phyloP scores from a whole-genome alignment of 2,888 invertebrate species.

The Dichetophora obliterata region DNA sequence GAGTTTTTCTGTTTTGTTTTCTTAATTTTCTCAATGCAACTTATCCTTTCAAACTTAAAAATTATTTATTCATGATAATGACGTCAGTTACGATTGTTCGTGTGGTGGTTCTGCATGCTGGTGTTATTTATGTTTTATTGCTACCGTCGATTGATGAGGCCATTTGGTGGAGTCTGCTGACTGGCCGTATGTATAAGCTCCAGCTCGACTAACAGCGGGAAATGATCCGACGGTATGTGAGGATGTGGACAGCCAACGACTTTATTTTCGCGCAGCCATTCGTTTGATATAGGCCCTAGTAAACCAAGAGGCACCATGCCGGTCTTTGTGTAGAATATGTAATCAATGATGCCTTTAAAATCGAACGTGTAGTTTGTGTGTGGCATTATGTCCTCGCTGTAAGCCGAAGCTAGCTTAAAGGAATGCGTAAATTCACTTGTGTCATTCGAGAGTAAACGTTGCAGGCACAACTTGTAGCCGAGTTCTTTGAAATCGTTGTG shows the following conservation, averaged over 20 bases:
- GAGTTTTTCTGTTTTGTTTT: neutral
- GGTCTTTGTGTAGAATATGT: constrained; percentile 97
- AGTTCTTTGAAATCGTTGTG: constrained; percentile 98
- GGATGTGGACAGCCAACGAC: constrained; percentile 98
- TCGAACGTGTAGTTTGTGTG: constrained; percentile 99
- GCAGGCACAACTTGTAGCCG: constrained; percentile 90
- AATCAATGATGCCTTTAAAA: constrained; percentile 99
- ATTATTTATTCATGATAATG: constrained; percentile 49
- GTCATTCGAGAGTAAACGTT: constrained; percentile 89
- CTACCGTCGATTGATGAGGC: constrained; percentile 88
- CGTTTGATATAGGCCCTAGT: constrained; percentile 92
- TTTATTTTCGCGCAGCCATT: constrained; percentile 96
- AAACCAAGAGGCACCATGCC: constrained; percentile 95
- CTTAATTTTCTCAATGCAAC: constrained; percentile 4
- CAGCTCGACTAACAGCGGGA: constrained; percentile 90
- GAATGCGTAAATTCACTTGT: constrained; percentile 95
- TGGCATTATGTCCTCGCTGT: constrained; percentile 95
- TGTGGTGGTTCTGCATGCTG: constrained; percentile 42
- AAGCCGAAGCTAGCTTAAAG: constrained; percentile 95
- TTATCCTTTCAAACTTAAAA: constrained; percentile 32
- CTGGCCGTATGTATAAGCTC: constrained; percentile 87
- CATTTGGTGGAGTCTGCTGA: constrained; percentile 79
- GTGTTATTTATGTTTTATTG: constrained; percentile 70
- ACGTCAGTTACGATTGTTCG: constrained; percentile 51
- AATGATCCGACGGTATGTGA: constrained; percentile 96